Evolutionary conservation across 1,140 invertebrate genomes (phyloP).

Genomic region (Sitobion miscanthi): DNA sequence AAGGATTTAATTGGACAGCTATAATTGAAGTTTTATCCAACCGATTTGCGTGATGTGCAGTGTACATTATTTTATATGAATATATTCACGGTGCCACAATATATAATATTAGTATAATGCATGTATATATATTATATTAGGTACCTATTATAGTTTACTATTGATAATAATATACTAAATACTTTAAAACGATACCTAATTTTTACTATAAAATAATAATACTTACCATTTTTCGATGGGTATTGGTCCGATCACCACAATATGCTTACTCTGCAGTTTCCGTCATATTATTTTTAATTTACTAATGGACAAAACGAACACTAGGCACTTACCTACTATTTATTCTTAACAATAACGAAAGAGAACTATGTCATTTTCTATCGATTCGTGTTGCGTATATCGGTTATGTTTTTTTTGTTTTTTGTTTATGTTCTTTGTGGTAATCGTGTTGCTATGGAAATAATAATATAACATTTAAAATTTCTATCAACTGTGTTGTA

Average conservation of each 20-base stretch:
- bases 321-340: not conserved
- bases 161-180: not conserved
- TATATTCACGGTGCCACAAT: not conserved
- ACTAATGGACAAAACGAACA: not conserved
- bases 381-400: not conserved
- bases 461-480: not conserved
- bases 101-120: not conserved
- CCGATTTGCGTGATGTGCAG: too few species aligned
- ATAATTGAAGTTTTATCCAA: too few species aligned
- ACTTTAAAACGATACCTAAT: not conserved
- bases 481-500: not conserved
- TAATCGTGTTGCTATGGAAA: conserved; percentile 43
- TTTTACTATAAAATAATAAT: not conserved
- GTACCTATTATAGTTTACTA: not conserved
- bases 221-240: not conserved
- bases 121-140: too few species aligned
- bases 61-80: not conserved
- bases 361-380: not conserved
- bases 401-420: not conserved
- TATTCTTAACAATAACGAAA: not conserved
- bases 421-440: conserved; percentile 14
- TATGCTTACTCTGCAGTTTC: not conserved
- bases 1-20: too few species aligned
- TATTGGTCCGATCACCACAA: not conserved
- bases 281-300: not conserved